These are phyloP conservation scores for Sphecodes monilicornis DNA, from an alignment of 2,888 invertebrate species.

Conservation along the genomic window DNA sequence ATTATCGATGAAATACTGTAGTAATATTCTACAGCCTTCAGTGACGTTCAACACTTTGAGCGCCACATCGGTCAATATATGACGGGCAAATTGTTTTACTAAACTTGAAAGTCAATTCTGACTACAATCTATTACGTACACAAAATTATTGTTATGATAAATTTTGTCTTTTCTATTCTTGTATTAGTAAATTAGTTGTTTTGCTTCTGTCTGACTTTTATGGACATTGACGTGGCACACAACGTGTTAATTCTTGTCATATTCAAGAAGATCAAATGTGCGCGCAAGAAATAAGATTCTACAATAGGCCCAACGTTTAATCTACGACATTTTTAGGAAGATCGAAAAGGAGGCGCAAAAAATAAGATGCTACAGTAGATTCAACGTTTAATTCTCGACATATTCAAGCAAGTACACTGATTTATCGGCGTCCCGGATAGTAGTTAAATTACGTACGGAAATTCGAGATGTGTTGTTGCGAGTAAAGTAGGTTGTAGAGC, in stretches of 20 bases:
- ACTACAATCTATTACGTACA: no score
- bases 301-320: not conserved
- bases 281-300: conserved; percentile 2
- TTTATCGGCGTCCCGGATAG: conserved; percentile 9
- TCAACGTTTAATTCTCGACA: not conserved
- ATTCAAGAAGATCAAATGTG: not conserved
- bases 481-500: conserved; percentile 79
- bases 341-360: not conserved
- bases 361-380: not conserved
- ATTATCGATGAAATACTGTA: no score
- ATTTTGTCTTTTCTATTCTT: no score
- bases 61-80: no score
- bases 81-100: no score
- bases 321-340: not conserved
- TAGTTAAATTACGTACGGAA: conserved; percentile 70
- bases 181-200: no score
- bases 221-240: no score
- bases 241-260: not conserved
- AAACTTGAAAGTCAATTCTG: no score
- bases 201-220: no score
- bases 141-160: no score
- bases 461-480: conserved; percentile 72
- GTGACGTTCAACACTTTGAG: no score
- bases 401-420: not conserved
- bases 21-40: no score